Percentiles rank a stretch among this genome's conserved stretches.
phyloP scores from a whole-genome alignment of 1,140 invertebrate genomes.

The Drosophila repletoides region DNA sequence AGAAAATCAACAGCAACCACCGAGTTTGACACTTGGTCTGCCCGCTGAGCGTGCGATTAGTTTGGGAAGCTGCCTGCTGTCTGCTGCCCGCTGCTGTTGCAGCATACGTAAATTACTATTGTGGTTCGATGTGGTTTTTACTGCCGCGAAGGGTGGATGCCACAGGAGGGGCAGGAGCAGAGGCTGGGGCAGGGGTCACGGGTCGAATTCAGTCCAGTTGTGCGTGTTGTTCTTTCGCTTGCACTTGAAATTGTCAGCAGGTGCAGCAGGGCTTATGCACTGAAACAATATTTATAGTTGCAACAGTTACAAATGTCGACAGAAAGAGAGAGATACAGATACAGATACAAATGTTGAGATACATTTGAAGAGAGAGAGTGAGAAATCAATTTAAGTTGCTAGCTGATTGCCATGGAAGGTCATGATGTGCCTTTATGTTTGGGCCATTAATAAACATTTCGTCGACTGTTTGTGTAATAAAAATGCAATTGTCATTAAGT shows the following conservation, averaged over 20 bases:
- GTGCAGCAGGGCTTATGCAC: slow-evolving; percentile 69
- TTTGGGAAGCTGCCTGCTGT: slow-evolving; percentile 71
- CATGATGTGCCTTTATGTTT: slow-evolving; percentile 60
- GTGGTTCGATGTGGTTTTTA: slow-evolving; percentile 59
- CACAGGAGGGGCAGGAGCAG: not conserved
- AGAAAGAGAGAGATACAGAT: not conserved
- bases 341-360: slow-evolving; percentile 41
- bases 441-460: slow-evolving; percentile 78
- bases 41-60: slow-evolving; percentile 72
- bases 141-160: slow-evolving; percentile 6
- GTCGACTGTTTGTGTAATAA: slow-evolving; percentile 76
- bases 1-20: slow-evolving; percentile 25
- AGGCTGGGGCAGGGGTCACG: not conserved
- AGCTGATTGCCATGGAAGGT: slow-evolving; percentile 42
- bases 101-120: slow-evolving; percentile 77
- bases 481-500: slow-evolving; percentile 80
- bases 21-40: slow-evolving; percentile 33
- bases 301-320: not conserved
- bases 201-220: slow-evolving; percentile 62
- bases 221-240: slow-evolving; percentile 63
- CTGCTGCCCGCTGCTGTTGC: no score
- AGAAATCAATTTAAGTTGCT: slow-evolving; percentile 73
- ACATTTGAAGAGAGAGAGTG: slow-evolving; percentile 15
- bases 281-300: slow-evolving; percentile 63
- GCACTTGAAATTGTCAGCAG: slow-evolving; percentile 83